Base-by-base conservation (phyloP, 2,113 vertebrate species). In the Perca schrenkii region DNA sequence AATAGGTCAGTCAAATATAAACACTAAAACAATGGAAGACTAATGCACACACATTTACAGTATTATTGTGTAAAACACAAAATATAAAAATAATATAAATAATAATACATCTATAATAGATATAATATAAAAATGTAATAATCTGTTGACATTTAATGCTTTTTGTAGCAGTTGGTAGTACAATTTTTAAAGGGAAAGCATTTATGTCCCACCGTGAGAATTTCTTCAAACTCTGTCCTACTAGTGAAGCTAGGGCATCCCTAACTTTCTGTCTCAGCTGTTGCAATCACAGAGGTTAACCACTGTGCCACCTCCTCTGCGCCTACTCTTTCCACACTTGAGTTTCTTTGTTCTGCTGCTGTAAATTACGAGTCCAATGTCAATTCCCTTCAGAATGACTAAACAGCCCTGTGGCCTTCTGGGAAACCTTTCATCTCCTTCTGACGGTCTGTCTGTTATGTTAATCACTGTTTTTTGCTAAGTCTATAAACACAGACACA, bases 401-500 rank as follows among this genome's bases (percentile, higher is more conserved):
- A 71, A 77, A 62, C 31, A 46, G 14, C 50, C 34, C 19, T 63
- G 74, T 67, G 66, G 16, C 54, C 79, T 83, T 64, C 22, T 2
- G 15, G 66, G 50, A 87, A 86, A 71, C 16, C 34, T 76, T 76
- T 85, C 22, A 52, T 61, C 76, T 86, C 56, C 0, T 25, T 66
- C 22, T 54, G 43, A 15, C 22, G 7, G 19, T 62, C 63, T 46
- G 47, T 52, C 15, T 19, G 52, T 43, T 36, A 7, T 53, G 6
- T 81, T 43, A 67, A 46, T 77, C 46, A 61, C 36, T 62, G 31
- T 73, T 25, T 72, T 36, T n/a, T 74, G 57, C 50, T n/a, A 21
- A 19, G 8, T 54, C 13, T 21, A 73, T 17, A 43, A 1, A 28
- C 57, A 21, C 22, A 71, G 15, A 62, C 10, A 31, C 11, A 34